These are phyloP conservation scores for Latrodectus geometricus DNA, from an alignment of 1,140 invertebrate genomes.

Conservation along the genomic window DNA sequence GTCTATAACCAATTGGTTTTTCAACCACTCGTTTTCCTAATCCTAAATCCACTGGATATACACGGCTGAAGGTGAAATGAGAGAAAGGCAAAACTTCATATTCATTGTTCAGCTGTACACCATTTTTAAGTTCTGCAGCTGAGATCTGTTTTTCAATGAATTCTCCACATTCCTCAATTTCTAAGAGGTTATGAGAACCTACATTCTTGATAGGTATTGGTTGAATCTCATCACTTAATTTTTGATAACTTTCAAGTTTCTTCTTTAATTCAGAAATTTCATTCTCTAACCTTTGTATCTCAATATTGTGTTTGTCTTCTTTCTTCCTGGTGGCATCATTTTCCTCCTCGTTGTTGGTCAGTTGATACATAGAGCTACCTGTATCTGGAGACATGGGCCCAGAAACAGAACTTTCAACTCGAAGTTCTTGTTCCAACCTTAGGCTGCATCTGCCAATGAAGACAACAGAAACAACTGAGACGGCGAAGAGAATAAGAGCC, in stretches of 20 bases:
- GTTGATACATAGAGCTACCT: constrained; percentile 30
- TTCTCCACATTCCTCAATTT: constrained; percentile 47
- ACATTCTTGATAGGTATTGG: constrained; percentile 43
- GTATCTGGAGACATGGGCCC: constrained; percentile 53
- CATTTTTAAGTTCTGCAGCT: constrained; percentile 40
- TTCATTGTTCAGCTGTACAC: constrained; percentile 71
- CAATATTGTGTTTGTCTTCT: constrained; percentile 73
- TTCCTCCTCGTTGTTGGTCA: constrained; percentile 8
- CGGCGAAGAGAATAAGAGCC: constrained; percentile 67
- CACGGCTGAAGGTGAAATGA: constrained; percentile 81
- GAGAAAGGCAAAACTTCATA: constrained; percentile 83
- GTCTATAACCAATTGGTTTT: constrained; percentile 82
- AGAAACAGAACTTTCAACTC: constrained; percentile 19
- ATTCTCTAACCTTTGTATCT: constrained; percentile 74
- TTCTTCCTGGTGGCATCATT: constrained; percentile 20
- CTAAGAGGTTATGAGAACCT: constrained; percentile 18
- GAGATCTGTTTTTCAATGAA: constrained; percentile 56
- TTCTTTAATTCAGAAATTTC: constrained; percentile 70
- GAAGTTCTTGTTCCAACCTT: constrained; percentile 66
- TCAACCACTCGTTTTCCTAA: constrained; percentile 84
- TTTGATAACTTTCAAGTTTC: constrained; percentile 23
- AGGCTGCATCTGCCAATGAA: constrained; percentile 69
- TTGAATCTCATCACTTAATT: constrained; percentile 31
- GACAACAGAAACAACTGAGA: constrained; percentile 68
- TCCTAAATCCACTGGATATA: constrained; percentile 82